These are phyloP conservation scores for Polyploca ridens DNA, from an alignment of 2,888 invertebrate species.

Conservation along the genomic window DNA sequence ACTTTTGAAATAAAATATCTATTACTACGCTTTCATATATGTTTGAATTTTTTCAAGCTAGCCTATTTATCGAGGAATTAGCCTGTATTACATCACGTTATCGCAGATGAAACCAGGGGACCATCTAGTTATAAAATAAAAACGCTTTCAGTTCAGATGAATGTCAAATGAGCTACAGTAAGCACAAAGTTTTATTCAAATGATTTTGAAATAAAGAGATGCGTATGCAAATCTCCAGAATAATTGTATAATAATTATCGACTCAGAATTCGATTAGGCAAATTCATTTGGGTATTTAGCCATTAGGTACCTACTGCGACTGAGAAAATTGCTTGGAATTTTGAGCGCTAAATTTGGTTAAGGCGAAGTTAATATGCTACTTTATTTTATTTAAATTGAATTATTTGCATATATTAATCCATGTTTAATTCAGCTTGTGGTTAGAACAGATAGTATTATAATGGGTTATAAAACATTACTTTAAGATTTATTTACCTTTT, in stretches of 20 bases:
- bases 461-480: no score
- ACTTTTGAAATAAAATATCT: no score
- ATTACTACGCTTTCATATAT: no score
- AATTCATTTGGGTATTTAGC: slow-evolving; percentile 20
- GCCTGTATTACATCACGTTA: no score
- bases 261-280: slow-evolving; percentile 24
- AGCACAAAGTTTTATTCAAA: not conserved
- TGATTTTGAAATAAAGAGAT: slow-evolving; percentile 2
- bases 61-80: no score
- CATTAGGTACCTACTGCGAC: slow-evolving; percentile 10
- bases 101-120: no score
- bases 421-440: no score
- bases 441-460: no score
- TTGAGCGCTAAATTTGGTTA: slow-evolving; percentile 10
- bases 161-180: not conserved
- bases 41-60: no score
- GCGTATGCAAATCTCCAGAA: slow-evolving; percentile 14
- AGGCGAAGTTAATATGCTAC: not conserved
- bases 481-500: no score
- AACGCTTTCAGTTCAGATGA: not conserved
- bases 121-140: not conserved
- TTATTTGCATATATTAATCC: not conserved
- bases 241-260: slow-evolving; percentile 15
- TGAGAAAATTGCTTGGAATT: slow-evolving; percentile 12
- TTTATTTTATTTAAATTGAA: not conserved